Base-by-base conservation (phyloP, 64 coral and sea anemone genomes). In the Porites lutea region DNA sequence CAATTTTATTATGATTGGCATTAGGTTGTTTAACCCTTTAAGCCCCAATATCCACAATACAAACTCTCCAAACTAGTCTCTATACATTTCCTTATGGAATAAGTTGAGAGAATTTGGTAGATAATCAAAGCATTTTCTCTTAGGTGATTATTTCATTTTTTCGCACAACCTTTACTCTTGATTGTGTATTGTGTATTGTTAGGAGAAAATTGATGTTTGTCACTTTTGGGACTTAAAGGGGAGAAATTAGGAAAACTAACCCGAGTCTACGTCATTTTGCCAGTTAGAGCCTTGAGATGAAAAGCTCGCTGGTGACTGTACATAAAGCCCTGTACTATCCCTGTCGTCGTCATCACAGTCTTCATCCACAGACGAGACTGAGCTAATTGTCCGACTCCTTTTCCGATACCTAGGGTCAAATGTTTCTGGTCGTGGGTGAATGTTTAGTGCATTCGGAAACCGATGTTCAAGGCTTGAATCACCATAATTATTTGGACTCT, bases 341-440 rank as follows among this genome's bases (percentile, higher is more conserved):
- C 81, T 84, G 48, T 93, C 91, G 13, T 97, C 95, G 13, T 97
- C 95, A 87, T 88, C 89, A 79, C 91, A 82, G 64, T 97, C 95
- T 69, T 97, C 95, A 46, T 93, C 83, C 45, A 93, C 91, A 44
- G 95, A 97, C 12, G 95, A 97, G 47, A 97, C 90, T 5, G 95
- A 96, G 49, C 95, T 93, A 37, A 91, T 69, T 49, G 95, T 96
- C 21, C 95, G 59, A 65, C 95, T 96, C 68, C 90, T 81, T 62
- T 96, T 96, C 82, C 95, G 79, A 92, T 93, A 96, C 37, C 87
- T 67, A 52, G 90, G 83, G 58, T 96, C 95, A 83, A 86, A 94
- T 14, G 88, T 73, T 37, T 93, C 95, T 21, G 91, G 19, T 43
- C 95, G 91, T 44, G 59, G 91, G 65, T 96, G 95, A 50, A 96